These are phyloP conservation scores for Phaethornis superciliosus DNA, from an alignment of 2,113 vertebrate genomes.

Conservation along the genomic window DNA sequence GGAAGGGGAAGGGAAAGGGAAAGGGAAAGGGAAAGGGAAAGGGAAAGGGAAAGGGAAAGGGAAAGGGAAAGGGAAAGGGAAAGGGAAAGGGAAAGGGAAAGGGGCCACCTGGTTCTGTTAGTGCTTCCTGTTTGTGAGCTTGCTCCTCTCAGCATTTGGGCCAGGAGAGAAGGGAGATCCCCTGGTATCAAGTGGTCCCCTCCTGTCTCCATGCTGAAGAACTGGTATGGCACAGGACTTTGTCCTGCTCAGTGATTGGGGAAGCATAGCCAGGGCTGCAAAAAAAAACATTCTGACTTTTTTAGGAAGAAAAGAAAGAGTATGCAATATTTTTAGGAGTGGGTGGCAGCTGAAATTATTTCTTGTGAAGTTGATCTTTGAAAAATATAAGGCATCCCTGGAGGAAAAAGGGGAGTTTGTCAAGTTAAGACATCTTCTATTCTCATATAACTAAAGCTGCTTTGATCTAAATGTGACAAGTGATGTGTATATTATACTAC, in stretches of 20 bases:
- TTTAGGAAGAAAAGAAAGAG: neutral
- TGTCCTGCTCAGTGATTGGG: neutral
- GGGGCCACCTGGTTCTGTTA: neutral
- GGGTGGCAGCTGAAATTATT: neutral
- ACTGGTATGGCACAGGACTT: fast-evolving
- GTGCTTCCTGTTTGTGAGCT: neutral
- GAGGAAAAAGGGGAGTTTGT: constrained; percentile 36
- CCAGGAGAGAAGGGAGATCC: neutral
- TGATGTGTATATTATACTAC: constrained; percentile 32
- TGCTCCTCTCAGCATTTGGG: neutral
- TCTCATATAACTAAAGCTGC: constrained; percentile 10
- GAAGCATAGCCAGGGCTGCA: neutral
- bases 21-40: too few relatives aligned
- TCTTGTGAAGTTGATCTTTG: constrained; percentile 10
- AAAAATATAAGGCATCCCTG: neutral
- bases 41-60: too few relatives aligned
- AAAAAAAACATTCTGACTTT: neutral
- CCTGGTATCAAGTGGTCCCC: neutral
- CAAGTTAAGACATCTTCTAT: constrained; percentile 22
- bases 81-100: too few relatives aligned
- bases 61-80: too few relatives aligned
- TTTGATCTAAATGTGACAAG: constrained; percentile 60
- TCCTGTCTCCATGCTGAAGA: neutral
- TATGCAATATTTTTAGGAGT: neutral
- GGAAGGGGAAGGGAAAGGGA: too few relatives aligned